Evolutionary conservation across 2,113 vertebrate species (phyloP).

Genomic region (Anolis sagrei): DNA sequence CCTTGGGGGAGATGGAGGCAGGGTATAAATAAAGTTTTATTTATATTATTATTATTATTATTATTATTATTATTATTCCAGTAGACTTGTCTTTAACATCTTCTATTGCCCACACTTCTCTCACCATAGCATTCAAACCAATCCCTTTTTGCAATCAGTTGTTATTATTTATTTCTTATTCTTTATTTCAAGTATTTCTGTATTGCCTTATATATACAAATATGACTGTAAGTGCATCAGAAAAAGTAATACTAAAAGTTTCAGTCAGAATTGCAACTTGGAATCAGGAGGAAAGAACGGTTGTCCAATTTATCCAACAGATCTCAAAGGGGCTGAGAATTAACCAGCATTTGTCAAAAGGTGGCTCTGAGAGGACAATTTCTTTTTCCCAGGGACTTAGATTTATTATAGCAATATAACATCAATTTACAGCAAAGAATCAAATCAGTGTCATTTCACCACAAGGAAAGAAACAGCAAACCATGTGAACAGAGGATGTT

Average conservation of each 20-base stretch:
- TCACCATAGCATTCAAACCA: no score
- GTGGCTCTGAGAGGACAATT: neutral
- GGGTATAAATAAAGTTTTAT: no score
- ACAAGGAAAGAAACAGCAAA: neutral
- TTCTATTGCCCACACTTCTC: no score
- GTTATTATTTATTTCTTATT: neutral
- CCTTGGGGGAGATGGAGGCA: no score
- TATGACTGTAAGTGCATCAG: neutral
- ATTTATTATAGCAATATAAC: constrained; percentile 19
- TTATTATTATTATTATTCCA: no score
- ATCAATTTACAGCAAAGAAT: constrained; percentile 22
- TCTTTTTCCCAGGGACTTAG: neutral
- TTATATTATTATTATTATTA: no score
- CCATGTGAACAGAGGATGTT: neutral
- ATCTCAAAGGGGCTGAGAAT: constrained; percentile 1
- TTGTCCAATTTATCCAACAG: constrained; percentile 17
- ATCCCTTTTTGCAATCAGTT: neutral
- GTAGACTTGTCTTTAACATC: no score
- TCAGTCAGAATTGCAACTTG: neutral
- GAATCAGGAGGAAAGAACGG: constrained; percentile 4
- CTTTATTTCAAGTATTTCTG: no score
- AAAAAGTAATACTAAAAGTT: neutral
- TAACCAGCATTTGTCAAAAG: constrained; percentile 21
- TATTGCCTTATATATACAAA: neutral
- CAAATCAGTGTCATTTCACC: constrained; percentile 6